Percentiles rank a stretch among this genome's conserved stretches.
These are phyloP conservation scores for Pluvialis apricaria DNA, from an alignment of 2,113 vertebrate genomes.

Conservation along the genomic window DNA sequence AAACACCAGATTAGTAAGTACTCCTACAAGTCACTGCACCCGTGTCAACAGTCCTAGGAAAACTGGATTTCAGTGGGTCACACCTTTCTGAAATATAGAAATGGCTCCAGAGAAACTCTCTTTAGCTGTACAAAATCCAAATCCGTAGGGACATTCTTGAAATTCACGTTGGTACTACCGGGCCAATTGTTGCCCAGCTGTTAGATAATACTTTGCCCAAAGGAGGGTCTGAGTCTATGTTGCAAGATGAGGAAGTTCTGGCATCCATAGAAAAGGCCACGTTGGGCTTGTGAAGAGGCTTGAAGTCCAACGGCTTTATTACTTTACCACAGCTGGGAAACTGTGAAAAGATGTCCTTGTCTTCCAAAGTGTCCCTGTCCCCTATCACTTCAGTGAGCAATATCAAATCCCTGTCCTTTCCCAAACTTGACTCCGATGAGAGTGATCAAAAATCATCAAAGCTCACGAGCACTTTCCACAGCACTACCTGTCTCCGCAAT, in stretches of 20 bases:
- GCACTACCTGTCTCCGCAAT: conserved; percentile 78
- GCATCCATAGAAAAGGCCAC: conserved; percentile 72
- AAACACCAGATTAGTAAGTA: neutral
- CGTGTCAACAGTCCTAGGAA: neutral
- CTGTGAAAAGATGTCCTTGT: conserved; percentile 80
- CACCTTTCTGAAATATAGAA: neutral
- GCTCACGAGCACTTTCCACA: conserved; percentile 72
- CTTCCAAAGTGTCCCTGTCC: conserved; percentile 81
- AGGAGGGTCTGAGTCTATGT: conserved; percentile 44
- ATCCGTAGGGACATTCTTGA: conserved; percentile 78
- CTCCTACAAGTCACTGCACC: neutral
- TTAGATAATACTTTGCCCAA: conserved; percentile 71
- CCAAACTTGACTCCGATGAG: conserved; percentile 91
- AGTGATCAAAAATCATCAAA: conserved; percentile 72
- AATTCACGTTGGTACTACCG: conserved; percentile 76
- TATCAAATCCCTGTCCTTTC: conserved; percentile 95
- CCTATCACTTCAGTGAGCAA: conserved; percentile 83
- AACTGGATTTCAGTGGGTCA: neutral
- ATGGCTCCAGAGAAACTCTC: neutral
- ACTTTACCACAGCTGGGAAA: conserved; percentile 86
- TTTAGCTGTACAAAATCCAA: neutral
- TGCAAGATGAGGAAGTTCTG: conserved; percentile 74
- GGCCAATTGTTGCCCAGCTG: conserved; percentile 71
- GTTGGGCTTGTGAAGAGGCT: conserved; percentile 78
- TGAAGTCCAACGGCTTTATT: conserved; percentile 93